Evolutionary conservation across 1,140 invertebrate species (phyloP).

Genomic region (Penaeus chinensis): DNA sequence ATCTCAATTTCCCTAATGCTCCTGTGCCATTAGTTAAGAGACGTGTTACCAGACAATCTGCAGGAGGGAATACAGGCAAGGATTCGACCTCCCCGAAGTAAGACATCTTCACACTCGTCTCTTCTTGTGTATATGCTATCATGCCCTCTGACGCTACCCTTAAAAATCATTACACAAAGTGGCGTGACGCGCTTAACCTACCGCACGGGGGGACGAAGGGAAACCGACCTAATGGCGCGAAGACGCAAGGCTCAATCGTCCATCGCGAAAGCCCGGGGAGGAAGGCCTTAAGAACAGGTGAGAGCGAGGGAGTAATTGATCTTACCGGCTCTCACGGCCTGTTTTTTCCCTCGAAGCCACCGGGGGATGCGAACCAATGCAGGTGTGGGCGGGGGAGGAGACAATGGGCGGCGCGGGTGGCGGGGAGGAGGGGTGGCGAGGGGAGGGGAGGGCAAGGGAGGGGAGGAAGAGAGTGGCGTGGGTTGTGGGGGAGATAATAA

Average conservation of each 20-base stretch:
- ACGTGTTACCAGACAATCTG: neutral
- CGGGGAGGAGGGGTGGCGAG: neutral
- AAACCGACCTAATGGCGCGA: neutral
- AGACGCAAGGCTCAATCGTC: constrained; percentile 3
- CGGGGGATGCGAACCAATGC: constrained; percentile 50
- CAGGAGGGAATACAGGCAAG: neutral
- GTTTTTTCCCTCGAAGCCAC: constrained; percentile 45
- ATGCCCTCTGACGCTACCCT: constrained; percentile 24
- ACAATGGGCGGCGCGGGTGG: neutral
- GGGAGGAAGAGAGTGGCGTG: neutral
- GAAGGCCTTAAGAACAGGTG: neutral
- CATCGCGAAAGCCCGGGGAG: neutral
- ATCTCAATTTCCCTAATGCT: too few species aligned
- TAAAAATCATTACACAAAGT: constrained; percentile 43
- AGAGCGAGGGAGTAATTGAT: constrained; percentile 44
- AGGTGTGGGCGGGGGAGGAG: constrained; percentile 34
- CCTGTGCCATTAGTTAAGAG: too few species aligned
- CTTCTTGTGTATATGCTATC: constrained; percentile 14
- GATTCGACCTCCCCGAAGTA: neutral
- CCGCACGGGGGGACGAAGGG: neutral
- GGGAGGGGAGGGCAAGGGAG: neutral
- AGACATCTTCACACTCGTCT: constrained; percentile 25
- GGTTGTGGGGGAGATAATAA: neutral
- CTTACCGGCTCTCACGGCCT: constrained; percentile 14
- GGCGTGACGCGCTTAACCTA: neutral